Base-by-base conservation (phyloP, 2,797 vertebrate genomes). In the Sphaeramia orbicularis region DNA sequence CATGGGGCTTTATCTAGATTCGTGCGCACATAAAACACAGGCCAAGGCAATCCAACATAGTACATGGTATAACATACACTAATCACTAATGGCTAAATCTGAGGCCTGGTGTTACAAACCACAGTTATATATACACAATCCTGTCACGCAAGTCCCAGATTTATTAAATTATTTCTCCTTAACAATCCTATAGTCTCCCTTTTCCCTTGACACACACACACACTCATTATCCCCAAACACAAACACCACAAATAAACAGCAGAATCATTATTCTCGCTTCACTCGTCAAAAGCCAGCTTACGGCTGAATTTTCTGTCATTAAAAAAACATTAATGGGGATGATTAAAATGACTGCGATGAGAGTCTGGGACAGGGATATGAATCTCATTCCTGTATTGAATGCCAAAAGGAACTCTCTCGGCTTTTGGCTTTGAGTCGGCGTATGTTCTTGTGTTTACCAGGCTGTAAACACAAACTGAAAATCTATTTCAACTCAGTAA, bases 271-370 rank as follows among this genome's bases (percentile, higher is more conserved):
- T 78, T 78, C 68, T 47, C 56, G 75, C 80, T 81, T 81, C 68
- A 65, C 65, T 79, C 40, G 37, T 81, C 69, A 67, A 76, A 80
- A 73, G 76, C 66, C 65, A 36, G 72, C 86, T 77, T 55, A 68
- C 47, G 44, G 78, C 74, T 38, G 58, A 63, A 78, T 81, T 89
- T 59, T 73, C 38, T 16, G 52, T 67, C 78, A 82, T 89, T 89
- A 86, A 83, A 86, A 86, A 79, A 85, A 73, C 85, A 86, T 88
- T 89, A 89, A 90, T 83, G 78, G 86, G 65, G 73, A 85, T 74
- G 68, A 89, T 86, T 86, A 86, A 85, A 85, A 89, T 32, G 61
- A 65, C 65, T 81, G 62, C 45, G 71, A 86, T 73, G 54, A 80
- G 69, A 71, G 21, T 52, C 59, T 79, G 77, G 65, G 70, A 75